Evolutionary conservation across 2,888 invertebrate species (phyloP), one percentile per base, ranked within the genome.

Genomic region (Polyommatus iphigenia): DNA sequence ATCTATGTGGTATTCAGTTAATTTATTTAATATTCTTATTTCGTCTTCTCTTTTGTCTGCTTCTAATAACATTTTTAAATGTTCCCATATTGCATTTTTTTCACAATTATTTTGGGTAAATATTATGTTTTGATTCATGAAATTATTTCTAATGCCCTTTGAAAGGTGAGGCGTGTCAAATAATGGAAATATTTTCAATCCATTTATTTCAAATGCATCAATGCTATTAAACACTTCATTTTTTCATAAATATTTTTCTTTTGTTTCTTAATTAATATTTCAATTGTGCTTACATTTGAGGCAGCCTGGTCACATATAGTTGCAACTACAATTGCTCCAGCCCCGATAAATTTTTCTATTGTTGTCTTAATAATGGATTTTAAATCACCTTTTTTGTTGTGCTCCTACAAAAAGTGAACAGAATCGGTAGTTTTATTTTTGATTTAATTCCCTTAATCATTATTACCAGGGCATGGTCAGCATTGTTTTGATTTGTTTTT

Each of bases 131-230:
- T 71, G 32, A 8, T 24, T 71, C 13, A 71, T 29, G 7, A 62
- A 62, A 62, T 62, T 62, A 62, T 62, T 62, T 62, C 62, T 62
- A 20, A 18, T 24, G 41, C 20, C 62, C 62, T 62, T 62, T 62
- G 18, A 54, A 41, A 41, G 41, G 41, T 76, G 78, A 2, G 78
- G 78, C 46, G 78, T 76, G 54, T 78, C 78, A 36, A 76, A 78
- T 13, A 78, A 54, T 5, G 78, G 78, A 18, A 78, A 78, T 20
- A 78, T 36, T 36, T 76, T 76, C 7, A 62, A 15, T 36, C 18
- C 18, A 36, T 76, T 20, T 2, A 76, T 8, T 36, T 76, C 62
- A 32, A 57, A 29, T 57, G 76, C 76, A 62, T 15, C n/a, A n/a
- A n/a, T 76, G n/a, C 36, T 36, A n/a, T 29, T 62, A 15, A 62